Evolutionary conservation across 2,113 vertebrate species (phyloP).

Genomic region (Micronisus gabar): DNA sequence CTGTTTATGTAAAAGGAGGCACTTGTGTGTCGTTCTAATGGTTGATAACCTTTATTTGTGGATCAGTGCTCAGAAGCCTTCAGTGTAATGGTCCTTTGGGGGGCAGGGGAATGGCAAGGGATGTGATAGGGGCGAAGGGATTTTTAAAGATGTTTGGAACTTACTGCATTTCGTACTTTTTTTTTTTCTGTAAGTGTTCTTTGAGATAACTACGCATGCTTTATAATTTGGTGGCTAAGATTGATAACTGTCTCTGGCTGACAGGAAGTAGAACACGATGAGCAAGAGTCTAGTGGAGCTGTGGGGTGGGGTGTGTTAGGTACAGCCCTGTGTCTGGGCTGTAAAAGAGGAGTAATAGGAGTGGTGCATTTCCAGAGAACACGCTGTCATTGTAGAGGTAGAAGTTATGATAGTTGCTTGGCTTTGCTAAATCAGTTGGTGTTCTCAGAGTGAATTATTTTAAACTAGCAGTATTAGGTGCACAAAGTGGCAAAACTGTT

Average conservation of each 20-base stretch:
- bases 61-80: neutral
- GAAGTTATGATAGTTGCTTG: neutral
- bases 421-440: neutral
- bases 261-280: slow-evolving; percentile 40
- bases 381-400: neutral
- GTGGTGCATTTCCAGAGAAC: neutral
- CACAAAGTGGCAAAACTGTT: neutral
- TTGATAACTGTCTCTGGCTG: neutral
- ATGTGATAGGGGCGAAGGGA: neutral
- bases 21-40: neutral
- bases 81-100: neutral
- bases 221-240: no score
- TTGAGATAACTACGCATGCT: neutral
- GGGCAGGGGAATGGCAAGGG: neutral
- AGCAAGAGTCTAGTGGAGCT: neutral
- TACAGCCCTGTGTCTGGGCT: neutral
- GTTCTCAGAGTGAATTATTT: neutral
- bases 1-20: neutral
- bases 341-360: neutral
- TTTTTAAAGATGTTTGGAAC: neutral
- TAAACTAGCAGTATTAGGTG: neutral
- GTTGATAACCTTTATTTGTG: neutral
- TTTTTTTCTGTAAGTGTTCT: neutral
- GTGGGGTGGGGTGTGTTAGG: neutral
- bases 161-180: neutral